Conservation (phyloP, 2,797 vertebrate species). For the Dicrostonyx torquatus region DNA sequence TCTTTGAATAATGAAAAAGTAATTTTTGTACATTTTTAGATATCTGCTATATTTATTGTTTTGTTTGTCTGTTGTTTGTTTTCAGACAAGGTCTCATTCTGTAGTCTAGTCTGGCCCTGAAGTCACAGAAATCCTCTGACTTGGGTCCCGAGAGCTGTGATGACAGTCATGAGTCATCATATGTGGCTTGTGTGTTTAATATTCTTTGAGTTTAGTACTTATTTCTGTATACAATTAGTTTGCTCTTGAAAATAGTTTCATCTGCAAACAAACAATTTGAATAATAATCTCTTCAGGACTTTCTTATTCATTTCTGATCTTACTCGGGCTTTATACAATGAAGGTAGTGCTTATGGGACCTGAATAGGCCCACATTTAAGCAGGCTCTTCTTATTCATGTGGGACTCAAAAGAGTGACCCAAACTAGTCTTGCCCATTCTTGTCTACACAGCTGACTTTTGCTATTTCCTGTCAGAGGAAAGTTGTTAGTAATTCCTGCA, state of each 20-base stretch:
- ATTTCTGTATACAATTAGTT: constrained; percentile 24
- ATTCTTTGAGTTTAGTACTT: constrained; percentile 35
- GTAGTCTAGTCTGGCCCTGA: background rate
- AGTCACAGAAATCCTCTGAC: background rate
- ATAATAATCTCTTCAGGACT: background rate
- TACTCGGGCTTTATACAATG: background rate
- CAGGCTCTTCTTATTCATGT: background rate
- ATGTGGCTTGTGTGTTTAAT: background rate
- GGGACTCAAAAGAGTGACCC: background rate
- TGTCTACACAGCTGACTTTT: background rate
- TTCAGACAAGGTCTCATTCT: background rate
- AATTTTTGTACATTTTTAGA: background rate
- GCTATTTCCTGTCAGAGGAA: background rate
- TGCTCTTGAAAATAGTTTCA: background rate
- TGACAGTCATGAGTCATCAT: background rate
- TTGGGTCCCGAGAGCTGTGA: background rate
- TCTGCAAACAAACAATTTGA: constrained; percentile 9
- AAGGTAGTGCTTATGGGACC: background rate
- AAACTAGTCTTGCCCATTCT: background rate
- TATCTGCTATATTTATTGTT: constrained; percentile 10
- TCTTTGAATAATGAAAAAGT: constrained; percentile 23
- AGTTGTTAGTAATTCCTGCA: background rate
- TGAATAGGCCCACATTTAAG: background rate
- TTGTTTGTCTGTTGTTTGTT: background rate
- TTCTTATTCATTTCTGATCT: constrained; percentile 11